Conservation (phyloP, 2,113 vertebrate genomes). For the Amazona vittata region DNA sequence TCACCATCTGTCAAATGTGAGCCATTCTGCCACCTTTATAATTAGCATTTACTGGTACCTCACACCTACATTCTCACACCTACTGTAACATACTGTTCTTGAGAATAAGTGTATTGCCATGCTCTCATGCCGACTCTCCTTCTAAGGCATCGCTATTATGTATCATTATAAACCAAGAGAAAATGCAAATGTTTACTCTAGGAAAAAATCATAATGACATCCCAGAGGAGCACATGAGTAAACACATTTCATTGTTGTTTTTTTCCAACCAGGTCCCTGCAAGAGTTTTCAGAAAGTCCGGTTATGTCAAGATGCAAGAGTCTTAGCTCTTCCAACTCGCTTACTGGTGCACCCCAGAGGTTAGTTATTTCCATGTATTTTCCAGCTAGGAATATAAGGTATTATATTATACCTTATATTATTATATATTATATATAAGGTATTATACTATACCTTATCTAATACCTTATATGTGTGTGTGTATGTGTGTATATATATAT, state of each 20-base stretch:
- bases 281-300: constrained; percentile 65
- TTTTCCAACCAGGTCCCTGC: constrained; percentile 58
- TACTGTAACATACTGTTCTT: constrained; percentile 65
- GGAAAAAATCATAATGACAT: constrained; percentile 29
- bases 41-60: constrained; percentile 74
- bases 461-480: not conserved
- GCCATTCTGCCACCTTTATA: constrained; percentile 77
- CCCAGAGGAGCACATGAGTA: not conserved
- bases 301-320: constrained; percentile 75
- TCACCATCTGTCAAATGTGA: constrained; percentile 79
- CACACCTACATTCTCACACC: constrained; percentile 77
- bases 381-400: not conserved
- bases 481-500: no score
- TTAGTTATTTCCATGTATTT: constrained; percentile 47
- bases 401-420: not conserved
- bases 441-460: not conserved
- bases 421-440: not conserved
- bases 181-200: constrained; percentile 59
- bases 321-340: constrained; percentile 57
- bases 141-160: not conserved
- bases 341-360: constrained; percentile 66
- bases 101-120: constrained; percentile 14
- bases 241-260: constrained; percentile 24
- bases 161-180: constrained; percentile 36
- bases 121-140: not conserved